Percentiles rank a stretch among this genome's conserved stretches.
These are phyloP conservation scores for Trissolcus basalis DNA, from an alignment of 1,140 invertebrate species.

Conservation along the genomic window DNA sequence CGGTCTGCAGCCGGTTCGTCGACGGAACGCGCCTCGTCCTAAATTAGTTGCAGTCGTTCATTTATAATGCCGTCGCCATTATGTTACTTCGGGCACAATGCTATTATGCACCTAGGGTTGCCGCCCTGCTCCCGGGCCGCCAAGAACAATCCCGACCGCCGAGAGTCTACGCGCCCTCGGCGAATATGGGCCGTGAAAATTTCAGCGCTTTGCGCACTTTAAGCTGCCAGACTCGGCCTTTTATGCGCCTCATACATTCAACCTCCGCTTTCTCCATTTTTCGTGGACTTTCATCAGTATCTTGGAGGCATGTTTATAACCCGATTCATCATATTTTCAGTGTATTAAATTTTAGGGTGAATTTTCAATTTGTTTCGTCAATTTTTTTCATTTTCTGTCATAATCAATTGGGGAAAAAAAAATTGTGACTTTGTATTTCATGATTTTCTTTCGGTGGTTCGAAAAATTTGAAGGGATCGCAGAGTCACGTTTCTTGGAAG, in stretches of 20 bases:
- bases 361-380: not conserved
- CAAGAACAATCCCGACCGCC: conserved; percentile 61
- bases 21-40: conserved; percentile 61
- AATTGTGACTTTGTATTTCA: conserved; percentile 16
- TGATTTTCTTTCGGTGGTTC: conserved; percentile 24
- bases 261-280: not conserved
- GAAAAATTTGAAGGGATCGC: conserved; percentile 46
- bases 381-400: conserved; percentile 1
- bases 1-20: conserved; percentile 54
- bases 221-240: conserved; percentile 59
- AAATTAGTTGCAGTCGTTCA: conserved; percentile 75
- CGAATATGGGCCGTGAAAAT: conserved; percentile 69
- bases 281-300: not conserved
- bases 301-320: not conserved
- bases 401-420: conserved; percentile 41
- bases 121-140: conserved; percentile 21
- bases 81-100: conserved; percentile 65
- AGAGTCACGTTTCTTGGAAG: conserved; percentile 57
- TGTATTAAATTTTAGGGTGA: not conserved
- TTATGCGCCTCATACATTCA: conserved; percentile 22
- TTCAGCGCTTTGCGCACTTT: conserved; percentile 61
- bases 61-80: conserved; percentile 72
- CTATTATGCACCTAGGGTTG: conserved; percentile 61
- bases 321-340: too few species aligned
- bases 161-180: conserved; percentile 44